Evolutionary conservation across 2,113 vertebrate species (phyloP), one percentile per base, ranked within the genome.

Genomic region (Nanorana parkeri): DNA sequence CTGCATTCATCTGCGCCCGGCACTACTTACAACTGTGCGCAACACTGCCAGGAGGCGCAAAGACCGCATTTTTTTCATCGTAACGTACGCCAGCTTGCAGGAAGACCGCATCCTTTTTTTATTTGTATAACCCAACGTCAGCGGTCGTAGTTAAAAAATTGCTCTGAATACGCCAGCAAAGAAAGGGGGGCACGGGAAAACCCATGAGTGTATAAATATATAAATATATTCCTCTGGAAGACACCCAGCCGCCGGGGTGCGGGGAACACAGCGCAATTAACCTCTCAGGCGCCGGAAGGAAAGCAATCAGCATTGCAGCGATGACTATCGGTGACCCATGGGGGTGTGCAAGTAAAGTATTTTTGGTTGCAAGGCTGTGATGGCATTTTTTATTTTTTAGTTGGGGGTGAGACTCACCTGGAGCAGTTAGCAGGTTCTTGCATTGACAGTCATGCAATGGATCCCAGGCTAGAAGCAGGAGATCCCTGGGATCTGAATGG

Each of bases 371-470:
- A 47, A 47, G 32, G 8, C 32, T 47, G 41, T 47, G 13, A 47
- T 47, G 41, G 13, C 8, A 47, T 47, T 24, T 13, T n/a, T 10
- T 20, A 58, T n/a, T n/a, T n/a, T 36, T 36, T 36, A 36, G 32
- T 36, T 36, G 58, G 58, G 20, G 64, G 21, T 29, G 73, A 66
- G 24, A 76, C 73, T 76, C 56, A 76, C 73, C 73, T 76, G 73
- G 23, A 41, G 17, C 15, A 73, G 3, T 47, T 19, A 7, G 69
- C 51, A 10, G 51, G 21, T 73, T 16, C 55, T 41, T 54, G 51
- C 51, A 55, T 55, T 56, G 17, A 10, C 71, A 74, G 72, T 60
- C 63, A 3, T 65, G 63, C 23, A 6, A 19, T 65, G 56, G 56
- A 41, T 41, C 56, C 20, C 73, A 47, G 73, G 7, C 4, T 20